Evolutionary conservation across 2,113 vertebrate genomes (phyloP), one percentile per base, ranked within the genome.

Genomic region (Hepsetus odoe): DNA sequence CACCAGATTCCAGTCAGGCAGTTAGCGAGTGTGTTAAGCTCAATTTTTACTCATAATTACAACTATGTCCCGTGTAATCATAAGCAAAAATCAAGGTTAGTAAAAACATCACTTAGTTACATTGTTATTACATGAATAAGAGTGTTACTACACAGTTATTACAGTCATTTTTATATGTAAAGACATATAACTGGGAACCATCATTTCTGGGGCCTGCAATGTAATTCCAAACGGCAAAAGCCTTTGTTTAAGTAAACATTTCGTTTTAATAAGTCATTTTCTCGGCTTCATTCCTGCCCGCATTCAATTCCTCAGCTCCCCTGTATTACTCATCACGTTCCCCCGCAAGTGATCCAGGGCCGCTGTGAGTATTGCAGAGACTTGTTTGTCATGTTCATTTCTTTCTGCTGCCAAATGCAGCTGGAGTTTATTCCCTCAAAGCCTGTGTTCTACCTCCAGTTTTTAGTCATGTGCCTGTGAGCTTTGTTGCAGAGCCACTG

Each of bases 341-440:
- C 28, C 61, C 59, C 65, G 14, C 46, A 61, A 49, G 72, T 44
- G 32, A 59, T 67, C 20, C 16, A 16, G 28, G 56, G 49, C 30
- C 18, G 26, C 38, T 58, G 64, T 33, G 42, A 44, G 51, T 5
- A 14, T 28, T 58, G 72, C 49, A 35, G 32, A 72, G 56, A 76
- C 66, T 73, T 70, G 61, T 80, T 77, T 76, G 77, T 77, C 77
- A 55, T 61, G 35, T 73, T 67, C 32, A 58, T 73, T 38, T 71
- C 53, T 67, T 35, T 40, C 13, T 62, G 26, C 53, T 76, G 66
- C 79, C 71, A 79, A 66, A 66, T 44, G 8, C 77, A 80, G 44
- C 67, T 30, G 28, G 44, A 55, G 59, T 69, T 68, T 73, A 40
- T 64, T 74, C 32, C 59, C 65, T 77, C 55, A 62, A 77, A 76